Percentiles rank a stretch among this genome's conserved stretches.
phyloP scores from a whole-genome alignment of 2,797 vertebrate genomes.

The Pseudocheirus occidentalis region DNA sequence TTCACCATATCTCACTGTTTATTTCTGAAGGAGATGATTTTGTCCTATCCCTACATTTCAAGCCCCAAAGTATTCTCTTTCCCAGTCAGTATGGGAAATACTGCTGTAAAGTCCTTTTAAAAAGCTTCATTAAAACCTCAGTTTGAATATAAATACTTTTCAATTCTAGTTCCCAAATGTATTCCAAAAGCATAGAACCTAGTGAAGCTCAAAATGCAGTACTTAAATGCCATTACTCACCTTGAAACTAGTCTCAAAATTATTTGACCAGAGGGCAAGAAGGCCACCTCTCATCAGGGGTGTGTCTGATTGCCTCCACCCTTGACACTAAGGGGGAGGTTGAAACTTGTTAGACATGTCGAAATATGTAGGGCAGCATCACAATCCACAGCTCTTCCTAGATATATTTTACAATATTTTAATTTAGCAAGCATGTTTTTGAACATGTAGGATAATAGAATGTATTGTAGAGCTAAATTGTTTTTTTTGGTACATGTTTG shows the following conservation, averaged over 20 bases:
- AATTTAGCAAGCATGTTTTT: slow-evolving; percentile 64
- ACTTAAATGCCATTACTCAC: slow-evolving; percentile 64
- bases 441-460: neutral
- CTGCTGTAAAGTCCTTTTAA: neutral
- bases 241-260: slow-evolving; percentile 66
- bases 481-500: neutral
- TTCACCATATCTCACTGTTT: neutral
- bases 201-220: slow-evolving; percentile 47
- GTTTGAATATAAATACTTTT: slow-evolving; percentile 59
- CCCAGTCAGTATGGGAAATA: neutral
- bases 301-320: slow-evolving; percentile 62
- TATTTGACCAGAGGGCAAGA: slow-evolving; percentile 74
- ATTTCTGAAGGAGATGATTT: neutral
- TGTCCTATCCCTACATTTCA: neutral
- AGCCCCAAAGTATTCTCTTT: neutral
- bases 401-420: slow-evolving; percentile 66
- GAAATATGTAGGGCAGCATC: slow-evolving; percentile 66
- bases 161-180: slow-evolving; percentile 53
- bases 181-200: slow-evolving; percentile 55
- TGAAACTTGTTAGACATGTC: slow-evolving; percentile 70
- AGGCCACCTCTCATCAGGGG: slow-evolving; percentile 62
- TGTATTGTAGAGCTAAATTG: neutral
- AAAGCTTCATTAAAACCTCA: neutral
- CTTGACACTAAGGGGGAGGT: slow-evolving; percentile 50
- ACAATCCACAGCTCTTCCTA: slow-evolving; percentile 65